phyloP scores from a whole-genome alignment of 2,797 vertebrate genomes.

The Urophycis tenuis region DNA sequence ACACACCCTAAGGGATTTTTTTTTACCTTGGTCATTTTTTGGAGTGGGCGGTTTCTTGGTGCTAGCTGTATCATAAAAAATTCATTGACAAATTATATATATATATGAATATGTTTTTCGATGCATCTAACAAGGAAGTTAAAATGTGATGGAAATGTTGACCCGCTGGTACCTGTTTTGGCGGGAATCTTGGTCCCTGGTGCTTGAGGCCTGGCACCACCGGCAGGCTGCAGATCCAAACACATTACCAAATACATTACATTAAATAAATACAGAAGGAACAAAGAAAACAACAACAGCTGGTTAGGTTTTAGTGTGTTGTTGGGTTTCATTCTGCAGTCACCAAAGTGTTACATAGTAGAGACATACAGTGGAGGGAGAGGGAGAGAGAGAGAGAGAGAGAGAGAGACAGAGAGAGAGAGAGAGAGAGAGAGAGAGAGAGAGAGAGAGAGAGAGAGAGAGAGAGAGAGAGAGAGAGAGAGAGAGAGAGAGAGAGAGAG shows the following conservation, averaged over 20 bases:
- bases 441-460: no score
- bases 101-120: conserved; percentile 4
- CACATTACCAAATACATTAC: no score
- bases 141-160: not conserved
- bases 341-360: no score
- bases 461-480: no score
- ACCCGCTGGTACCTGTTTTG: conserved; percentile 67
- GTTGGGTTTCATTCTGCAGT: no score
- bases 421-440: not conserved
- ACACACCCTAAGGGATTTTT: conserved; percentile 12
- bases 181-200: conserved; percentile 77
- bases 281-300: not conserved
- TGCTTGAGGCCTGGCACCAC: conserved; percentile 64
- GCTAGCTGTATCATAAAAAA: conserved; percentile 64
- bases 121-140: not conserved
- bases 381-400: no score
- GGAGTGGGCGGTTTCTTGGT: conserved; percentile 57
- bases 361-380: no score
- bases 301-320: not conserved
- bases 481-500: no score
- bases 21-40: conserved; percentile 62
- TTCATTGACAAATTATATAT: conserved; percentile 31
- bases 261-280: no score
- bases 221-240: conserved; percentile 48
- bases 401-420: not conserved